Evolutionary conservation across 2,888 invertebrate genomes (phyloP), one percentile per base, ranked within the genome.

Genomic region (Pristionchus maxplancki): DNA sequence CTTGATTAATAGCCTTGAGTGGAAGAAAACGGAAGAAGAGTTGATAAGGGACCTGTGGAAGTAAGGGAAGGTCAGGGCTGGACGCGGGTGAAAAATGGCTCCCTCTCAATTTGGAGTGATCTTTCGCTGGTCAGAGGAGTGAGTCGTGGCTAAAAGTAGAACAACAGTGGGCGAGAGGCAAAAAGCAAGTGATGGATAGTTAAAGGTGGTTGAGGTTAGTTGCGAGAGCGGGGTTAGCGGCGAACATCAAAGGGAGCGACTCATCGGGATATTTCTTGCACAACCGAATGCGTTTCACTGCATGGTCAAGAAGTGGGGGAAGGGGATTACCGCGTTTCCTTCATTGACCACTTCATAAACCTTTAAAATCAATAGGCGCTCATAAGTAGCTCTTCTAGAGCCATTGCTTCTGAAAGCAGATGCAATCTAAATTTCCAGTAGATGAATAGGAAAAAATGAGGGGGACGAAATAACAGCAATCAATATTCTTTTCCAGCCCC

Each of bases 401-500:
- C n/a, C n/a, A n/a, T n/a, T n/a, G n/a, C n/a, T n/a, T n/a, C n/a
- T n/a, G n/a, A n/a, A n/a, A n/a, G n/a, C n/a, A n/a, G n/a, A n/a
- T n/a, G n/a, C n/a, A n/a, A n/a, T n/a, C n/a, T n/a, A n/a, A n/a
- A n/a, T n/a, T n/a, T n/a, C n/a, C n/a, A n/a, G n/a, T n/a, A n/a
- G n/a, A n/a, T n/a, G n/a, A n/a, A n/a, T n/a, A n/a, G n/a, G n/a
- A n/a, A n/a, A n/a, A n/a, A n/a, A n/a, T n/a, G n/a, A n/a, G n/a
- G n/a, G n/a, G n/a, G n/a, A n/a, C n/a, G 37, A 13, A 31, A 67
- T 31, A 31, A 71, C 34, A 71, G 17, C 24, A 37, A n/a, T 8
- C n/a, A 28, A 44, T 78, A 74, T 5, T 13, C 9, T 1, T 15
- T 74, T 74, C 0, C 89, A 94, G 94, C 84, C 94, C 94, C 9